Evolutionary conservation across 1,140 invertebrate species (phyloP).

Genomic region (Leucophenga varia): DNA sequence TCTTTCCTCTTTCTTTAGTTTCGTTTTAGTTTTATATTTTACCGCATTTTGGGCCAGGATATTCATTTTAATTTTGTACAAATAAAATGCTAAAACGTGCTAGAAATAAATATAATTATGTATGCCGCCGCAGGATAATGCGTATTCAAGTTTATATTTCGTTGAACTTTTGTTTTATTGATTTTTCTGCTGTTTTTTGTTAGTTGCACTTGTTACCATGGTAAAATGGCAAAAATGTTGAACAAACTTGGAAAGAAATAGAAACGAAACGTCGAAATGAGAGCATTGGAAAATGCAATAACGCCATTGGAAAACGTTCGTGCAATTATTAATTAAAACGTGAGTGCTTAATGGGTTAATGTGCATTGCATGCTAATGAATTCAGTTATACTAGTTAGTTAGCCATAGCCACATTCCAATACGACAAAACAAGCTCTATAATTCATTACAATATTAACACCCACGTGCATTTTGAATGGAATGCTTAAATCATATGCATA

Average conservation of each 20-base stretch:
- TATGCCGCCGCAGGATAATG: too few species aligned
- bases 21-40: too few species aligned
- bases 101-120: too few species aligned
- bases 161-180: conserved; percentile 30
- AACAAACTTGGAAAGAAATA: not conserved
- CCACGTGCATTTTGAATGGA: not conserved
- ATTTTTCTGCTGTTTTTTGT: not conserved
- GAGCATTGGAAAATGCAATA: conserved; percentile 26
- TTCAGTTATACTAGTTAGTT: too few species aligned
- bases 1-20: too few species aligned
- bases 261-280: not conserved
- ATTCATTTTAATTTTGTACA: too few species aligned
- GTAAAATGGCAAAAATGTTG: conserved; percentile 40
- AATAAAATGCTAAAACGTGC: too few species aligned
- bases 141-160: conserved; percentile 31
- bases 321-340: conserved; percentile 7
- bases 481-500: too few species aligned
- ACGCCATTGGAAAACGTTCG: too few species aligned
- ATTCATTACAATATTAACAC: conserved; percentile 3
- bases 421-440: conserved; percentile 7
- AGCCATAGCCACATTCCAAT: conserved; percentile 13
- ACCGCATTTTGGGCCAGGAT: too few species aligned
- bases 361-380: not conserved
- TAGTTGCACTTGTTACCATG: conserved; percentile 46
- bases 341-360: conserved; percentile 8